Evolutionary conservation across 1,140 invertebrate species (phyloP).

Genomic region (Uloborus diversus): DNA sequence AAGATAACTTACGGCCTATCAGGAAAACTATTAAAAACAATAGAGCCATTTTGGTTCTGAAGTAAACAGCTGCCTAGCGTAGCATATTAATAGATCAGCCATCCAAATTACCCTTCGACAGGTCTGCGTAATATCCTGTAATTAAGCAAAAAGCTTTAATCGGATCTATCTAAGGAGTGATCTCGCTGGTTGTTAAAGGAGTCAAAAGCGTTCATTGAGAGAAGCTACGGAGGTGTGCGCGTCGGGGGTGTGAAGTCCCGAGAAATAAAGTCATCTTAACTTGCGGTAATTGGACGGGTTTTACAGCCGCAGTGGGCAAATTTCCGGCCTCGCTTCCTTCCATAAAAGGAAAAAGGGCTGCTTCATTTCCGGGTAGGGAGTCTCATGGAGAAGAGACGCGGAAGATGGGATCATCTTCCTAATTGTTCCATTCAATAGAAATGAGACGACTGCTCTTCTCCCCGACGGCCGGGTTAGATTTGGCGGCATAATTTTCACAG

Average conservation of each 20-base stretch:
- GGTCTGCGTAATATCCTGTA: conserved; percentile 3
- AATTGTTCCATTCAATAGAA: conserved; percentile 43
- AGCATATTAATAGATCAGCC: too few relatives aligned
- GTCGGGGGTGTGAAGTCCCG: background rate
- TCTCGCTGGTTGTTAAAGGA: conserved; percentile 41
- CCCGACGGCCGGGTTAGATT: too few relatives aligned
- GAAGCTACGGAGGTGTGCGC: background rate
- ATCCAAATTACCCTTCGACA: background rate
- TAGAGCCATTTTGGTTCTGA: too few relatives aligned
- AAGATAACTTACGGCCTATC: too few relatives aligned
- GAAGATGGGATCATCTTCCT: conserved; percentile 49
- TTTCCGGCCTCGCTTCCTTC: conserved; percentile 48
- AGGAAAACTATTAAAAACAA: too few relatives aligned
- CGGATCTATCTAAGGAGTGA: conserved; percentile 15
- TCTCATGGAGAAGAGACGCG: conserved; percentile 33
- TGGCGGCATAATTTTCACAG: too few relatives aligned
- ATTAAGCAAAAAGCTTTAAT: conserved; percentile 53
- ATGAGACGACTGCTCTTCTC: too few relatives aligned
- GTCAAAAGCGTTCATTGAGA: conserved; percentile 41
- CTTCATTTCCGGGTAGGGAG: conserved; percentile 45
- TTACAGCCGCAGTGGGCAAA: conserved; percentile 50
- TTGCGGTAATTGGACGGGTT: conserved; percentile 48
- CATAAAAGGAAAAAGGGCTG: conserved; percentile 45
- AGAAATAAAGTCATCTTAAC: conserved; percentile 55
- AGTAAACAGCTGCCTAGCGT: too few relatives aligned